Percentiles rank a stretch among this genome's conserved stretches.
phyloP scores from a whole-genome alignment of 2,888 invertebrate species.

The Drosophila mercatorum region DNA sequence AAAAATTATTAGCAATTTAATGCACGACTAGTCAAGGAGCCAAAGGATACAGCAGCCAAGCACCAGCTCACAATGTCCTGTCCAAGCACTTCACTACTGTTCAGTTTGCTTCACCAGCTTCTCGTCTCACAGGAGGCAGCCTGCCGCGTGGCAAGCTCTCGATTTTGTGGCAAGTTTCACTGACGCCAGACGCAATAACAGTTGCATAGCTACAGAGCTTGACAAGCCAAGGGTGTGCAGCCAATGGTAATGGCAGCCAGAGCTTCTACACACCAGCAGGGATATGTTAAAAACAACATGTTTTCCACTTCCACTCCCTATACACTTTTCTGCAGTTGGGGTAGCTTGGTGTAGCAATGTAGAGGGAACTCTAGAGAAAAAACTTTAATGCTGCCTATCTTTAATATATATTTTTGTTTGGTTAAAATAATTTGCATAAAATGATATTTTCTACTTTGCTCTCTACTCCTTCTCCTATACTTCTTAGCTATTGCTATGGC shows the following conservation, averaged over 20 bases:
- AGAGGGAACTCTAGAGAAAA: too few species aligned
- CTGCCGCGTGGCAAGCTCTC: conserved; percentile 31
- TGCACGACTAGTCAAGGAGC: conserved; percentile 72
- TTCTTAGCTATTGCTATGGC: too few species aligned
- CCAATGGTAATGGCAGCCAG: neutral
- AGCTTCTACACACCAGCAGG: conserved; percentile 20
- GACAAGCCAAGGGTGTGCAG: neutral
- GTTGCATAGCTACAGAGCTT: conserved; percentile 14
- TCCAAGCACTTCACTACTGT: conserved; percentile 8
- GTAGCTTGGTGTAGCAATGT: neutral
- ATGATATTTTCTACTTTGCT: too few species aligned
- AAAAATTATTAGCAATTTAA: conserved; percentile 79
- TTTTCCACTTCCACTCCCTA: conserved; percentile 34
- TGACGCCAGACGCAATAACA: conserved; percentile 68
- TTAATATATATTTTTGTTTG: too few species aligned
- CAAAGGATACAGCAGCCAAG: conserved; percentile 3
- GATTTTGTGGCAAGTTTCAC: conserved; percentile 57
- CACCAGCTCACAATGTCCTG: conserved; percentile 10
- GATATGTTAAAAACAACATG: conserved; percentile 70
- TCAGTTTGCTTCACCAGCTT: conserved; percentile 21
- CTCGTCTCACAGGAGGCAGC: conserved; percentile 10
- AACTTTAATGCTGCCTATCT: too few species aligned
- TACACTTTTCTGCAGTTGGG: conserved; percentile 23
- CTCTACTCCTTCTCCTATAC: too few species aligned
- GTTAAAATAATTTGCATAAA: too few species aligned